Percentiles rank a stretch among this genome's conserved stretches.
phyloP scores from a whole-genome alignment of 2,797 vertebrate species.

The Scolopax bukidnonensis region DNA sequence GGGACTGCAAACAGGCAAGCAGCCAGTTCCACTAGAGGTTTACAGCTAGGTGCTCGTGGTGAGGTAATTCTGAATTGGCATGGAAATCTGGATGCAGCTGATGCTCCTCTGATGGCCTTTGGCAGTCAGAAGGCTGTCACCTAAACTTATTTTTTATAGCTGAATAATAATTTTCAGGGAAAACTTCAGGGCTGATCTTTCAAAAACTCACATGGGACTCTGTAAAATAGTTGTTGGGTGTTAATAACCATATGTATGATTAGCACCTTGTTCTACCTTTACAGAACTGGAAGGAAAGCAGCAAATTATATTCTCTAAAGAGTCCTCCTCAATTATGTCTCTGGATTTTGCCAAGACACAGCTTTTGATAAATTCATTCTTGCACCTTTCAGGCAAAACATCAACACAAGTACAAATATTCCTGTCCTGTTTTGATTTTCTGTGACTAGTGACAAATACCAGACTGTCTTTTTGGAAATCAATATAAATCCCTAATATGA shows the following conservation, averaged over 20 bases:
- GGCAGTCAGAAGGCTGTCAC: neutral
- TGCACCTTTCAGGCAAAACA: neutral
- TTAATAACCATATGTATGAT: neutral
- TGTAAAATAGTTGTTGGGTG: neutral
- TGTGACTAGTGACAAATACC: neutral
- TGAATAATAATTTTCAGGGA: neutral
- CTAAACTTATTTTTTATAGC: neutral
- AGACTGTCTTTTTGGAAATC: neutral
- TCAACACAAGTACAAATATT: neutral
- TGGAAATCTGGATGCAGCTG: neutral
- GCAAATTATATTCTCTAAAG: neutral
- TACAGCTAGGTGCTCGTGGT: neutral
- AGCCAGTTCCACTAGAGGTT: neutral
- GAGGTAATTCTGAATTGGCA: slow-evolving; percentile 28
- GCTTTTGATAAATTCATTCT: neutral
- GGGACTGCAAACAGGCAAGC: neutral
- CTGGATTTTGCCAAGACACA: neutral
- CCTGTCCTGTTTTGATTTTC: neutral
- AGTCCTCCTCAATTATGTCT: neutral
- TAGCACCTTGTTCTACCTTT: neutral
- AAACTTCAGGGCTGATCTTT: neutral
- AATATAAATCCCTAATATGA: neutral
- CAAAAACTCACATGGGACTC: neutral
- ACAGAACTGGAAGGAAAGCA: neutral
- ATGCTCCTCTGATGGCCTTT: neutral